Base-by-base conservation (phyloP, 1,140 invertebrate species). In the Drosophila cardini region DNA sequence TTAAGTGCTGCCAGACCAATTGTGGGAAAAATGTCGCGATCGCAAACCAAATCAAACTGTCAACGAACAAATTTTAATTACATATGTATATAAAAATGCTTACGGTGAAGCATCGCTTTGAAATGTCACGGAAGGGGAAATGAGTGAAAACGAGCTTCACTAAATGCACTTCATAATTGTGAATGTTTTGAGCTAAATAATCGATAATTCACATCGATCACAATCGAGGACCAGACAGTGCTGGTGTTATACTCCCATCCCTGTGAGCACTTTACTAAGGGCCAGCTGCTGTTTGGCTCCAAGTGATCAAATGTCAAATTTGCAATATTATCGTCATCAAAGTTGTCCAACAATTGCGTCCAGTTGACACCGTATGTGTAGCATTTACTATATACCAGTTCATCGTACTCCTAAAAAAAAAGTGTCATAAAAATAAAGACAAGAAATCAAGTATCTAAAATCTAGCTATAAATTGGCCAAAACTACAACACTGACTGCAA, bases 1-100 rank as follows among this genome's bases (percentile, higher is more conserved):
- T 97, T 98, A 34, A 97, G 93, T 0, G 96, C 95, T 1, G 96
- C 96, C 70, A 97, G 93, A 8, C 96, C 96, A 52, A 97, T 93
- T 1, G 96, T 97, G 4, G 96, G 96, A 92, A 97, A 97, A 78
- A 97, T 97, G 69, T 95, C 95, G 70, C 94, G 94, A 68, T 96
- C 95, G 89, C 97, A 98, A 38, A 98, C 97, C 77, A 97, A 93
- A 93, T 97, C 94, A 91, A 97, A 97, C 97, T 97, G 76, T 46
- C 36, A 57, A 43, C n/a, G 18, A n/a, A 8, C 7, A 8, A 40
- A 93, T 80, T 61, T 1, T 26, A 10, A 52, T 11, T 10, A n/a
- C n/a, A n/a, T n/a, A n/a, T n/a, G n/a, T n/a, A 4, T 26, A 11
- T 55, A 13, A 3, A 32, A 57, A 18, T 45, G 10, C 0, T 94